phyloP scores from a whole-genome alignment of 2,888 invertebrate genomes.

The Phyllotreta striolata region DNA sequence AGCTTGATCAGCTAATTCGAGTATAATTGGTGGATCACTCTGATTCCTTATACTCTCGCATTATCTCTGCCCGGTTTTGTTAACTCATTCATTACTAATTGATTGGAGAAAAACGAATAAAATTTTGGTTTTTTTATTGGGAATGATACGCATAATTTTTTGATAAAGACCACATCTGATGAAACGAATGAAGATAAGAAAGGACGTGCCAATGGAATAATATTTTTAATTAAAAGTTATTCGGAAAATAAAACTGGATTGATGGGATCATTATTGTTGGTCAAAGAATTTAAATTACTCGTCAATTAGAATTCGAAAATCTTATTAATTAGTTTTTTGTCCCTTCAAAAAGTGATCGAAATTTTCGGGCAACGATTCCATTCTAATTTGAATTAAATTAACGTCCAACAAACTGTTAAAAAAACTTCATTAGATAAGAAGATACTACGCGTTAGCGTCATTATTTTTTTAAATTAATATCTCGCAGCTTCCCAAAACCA shows the following conservation, averaged over 20 bases:
- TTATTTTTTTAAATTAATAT: too few species aligned
- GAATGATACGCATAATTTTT: conserved; percentile 1
- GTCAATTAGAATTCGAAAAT: too few species aligned
- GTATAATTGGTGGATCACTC: conserved; percentile 50
- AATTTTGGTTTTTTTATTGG: conserved; percentile 15
- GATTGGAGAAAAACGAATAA: conserved; percentile 31
- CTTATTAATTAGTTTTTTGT: too few species aligned
- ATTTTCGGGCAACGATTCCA: too few species aligned
- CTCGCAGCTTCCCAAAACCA: background rate
- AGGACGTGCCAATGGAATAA: background rate
- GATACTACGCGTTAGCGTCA: too few species aligned
- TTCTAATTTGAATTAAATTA: too few species aligned
- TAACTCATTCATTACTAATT: conserved; percentile 45
- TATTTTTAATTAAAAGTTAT: conserved; percentile 5
- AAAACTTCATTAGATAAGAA: too few species aligned
- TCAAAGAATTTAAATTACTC: too few species aligned
- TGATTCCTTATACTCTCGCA: conserved; percentile 30
- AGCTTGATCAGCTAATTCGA: conserved; percentile 57
- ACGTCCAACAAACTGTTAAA: too few species aligned
- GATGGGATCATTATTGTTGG: too few species aligned
- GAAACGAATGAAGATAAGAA: conserved; percentile 2
- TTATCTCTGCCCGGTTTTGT: conserved; percentile 37
- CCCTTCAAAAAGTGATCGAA: too few species aligned
- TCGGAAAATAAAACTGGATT: background rate
- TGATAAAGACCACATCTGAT: conserved; percentile 10